Percentiles rank a stretch among this genome's conserved stretches.
These are phyloP conservation scores for Tachysurus fulvidraco DNA, from an alignment of 2,113 vertebrate genomes.

Conservation along the genomic window DNA sequence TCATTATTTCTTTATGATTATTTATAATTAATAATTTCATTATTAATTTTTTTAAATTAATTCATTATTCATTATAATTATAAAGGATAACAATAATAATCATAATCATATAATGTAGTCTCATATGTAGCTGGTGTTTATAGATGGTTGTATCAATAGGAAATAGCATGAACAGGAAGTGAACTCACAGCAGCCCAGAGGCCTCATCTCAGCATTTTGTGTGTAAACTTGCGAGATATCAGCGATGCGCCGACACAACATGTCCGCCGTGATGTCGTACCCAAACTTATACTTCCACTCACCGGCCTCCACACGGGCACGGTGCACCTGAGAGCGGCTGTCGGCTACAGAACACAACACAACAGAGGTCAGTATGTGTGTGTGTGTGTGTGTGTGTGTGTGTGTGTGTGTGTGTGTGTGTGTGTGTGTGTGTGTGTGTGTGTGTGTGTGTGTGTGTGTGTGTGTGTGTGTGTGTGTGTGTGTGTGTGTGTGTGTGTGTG, in stretches of 20 bases:
- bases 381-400: conserved; percentile 14
- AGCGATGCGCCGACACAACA: conserved; percentile 74
- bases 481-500: conserved; percentile 20
- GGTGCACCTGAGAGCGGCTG: conserved; percentile 78
- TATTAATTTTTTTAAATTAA: too few relatives aligned
- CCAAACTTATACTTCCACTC: conserved; percentile 81
- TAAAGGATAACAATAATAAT: background rate
- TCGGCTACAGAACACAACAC: conserved; percentile 64
- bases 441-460: conserved; percentile 16
- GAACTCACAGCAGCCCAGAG: conserved; percentile 79
- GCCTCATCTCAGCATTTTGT: conserved; percentile 80
- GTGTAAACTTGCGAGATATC: conserved; percentile 81
- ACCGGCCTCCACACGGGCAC: conserved; percentile 73
- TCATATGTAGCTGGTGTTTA: background rate
- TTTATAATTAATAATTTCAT: too few relatives aligned
- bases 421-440: conserved; percentile 19
- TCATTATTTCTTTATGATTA: too few relatives aligned
- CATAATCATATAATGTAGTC: background rate
- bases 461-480: conserved; percentile 10
- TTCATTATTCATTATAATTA: too few relatives aligned
- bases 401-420: conserved; percentile 17
- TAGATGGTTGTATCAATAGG: background rate
- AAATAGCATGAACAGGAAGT: background rate
- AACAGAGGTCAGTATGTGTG: background rate
- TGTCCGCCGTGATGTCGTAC: conserved; percentile 74